Base-by-base conservation (phyloP, 1,140 invertebrate species). In the Sminthurides bifidus region DNA sequence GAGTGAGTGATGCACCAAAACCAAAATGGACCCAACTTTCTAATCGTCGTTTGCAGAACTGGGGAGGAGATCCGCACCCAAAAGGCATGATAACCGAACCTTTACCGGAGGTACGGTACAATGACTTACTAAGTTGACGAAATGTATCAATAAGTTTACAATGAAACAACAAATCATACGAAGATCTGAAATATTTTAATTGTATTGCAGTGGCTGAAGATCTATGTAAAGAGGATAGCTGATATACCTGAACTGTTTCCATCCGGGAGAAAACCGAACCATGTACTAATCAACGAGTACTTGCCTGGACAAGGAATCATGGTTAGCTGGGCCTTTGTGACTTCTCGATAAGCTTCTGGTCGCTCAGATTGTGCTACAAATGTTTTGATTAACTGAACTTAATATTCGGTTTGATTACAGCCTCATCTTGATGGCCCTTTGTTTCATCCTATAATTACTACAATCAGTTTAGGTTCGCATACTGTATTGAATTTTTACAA, bases 271-370 rank as follows among this genome's bases (percentile, higher is more conserved):
- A 58, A 63, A 30, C 85, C 92, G 15, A 98, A 98, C 72, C 93
- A 98, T 77, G 84, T 97, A 3, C 72, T 98, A 24, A 82, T 98
- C 0, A 98, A 98, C 75, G 94, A 98, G 73, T 98, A 98, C 76
- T 71, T 81, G 61, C 75, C 90, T 21, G 87, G 87, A 0, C 92
- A 97, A 75, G 93, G 91, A 26, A 94, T 94, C 48, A 84, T 93
- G 80, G 79, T 81, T 73, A 69, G 41, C n/a, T 35, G 2, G 15
- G 21, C 1, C 8, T 26, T 29, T 0, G 43, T 10, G 8, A n/a
- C 5, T 1, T 31, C 26, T 23, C 27, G 40, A 12, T 29, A 2
- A 26, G 1, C 43, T 27, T 29, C 17, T n/a, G n/a, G 27, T 21
- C 12, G 33, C 33, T 35, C n/a, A 6, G 5, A 41, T 19, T 41